Evolutionary conservation across 2,797 vertebrate species (phyloP).

Genomic region (Coregonus ussuriensis): DNA sequence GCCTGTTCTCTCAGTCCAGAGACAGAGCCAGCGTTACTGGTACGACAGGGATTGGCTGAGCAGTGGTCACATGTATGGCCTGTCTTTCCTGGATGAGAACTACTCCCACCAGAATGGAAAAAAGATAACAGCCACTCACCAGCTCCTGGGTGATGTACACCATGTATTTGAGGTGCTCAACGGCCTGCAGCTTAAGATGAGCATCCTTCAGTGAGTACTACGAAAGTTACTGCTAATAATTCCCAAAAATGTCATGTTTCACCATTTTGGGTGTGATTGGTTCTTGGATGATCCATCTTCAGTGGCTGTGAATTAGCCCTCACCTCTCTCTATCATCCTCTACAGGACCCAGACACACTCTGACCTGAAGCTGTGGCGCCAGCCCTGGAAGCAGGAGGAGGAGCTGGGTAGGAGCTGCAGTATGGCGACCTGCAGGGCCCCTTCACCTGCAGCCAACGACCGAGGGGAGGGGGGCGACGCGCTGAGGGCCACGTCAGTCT

Average conservation of each 20-base stretch:
- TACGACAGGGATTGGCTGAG: constrained; percentile 91
- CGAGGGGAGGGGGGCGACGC: constrained; percentile 3
- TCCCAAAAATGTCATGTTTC: background rate
- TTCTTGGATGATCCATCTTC: background rate
- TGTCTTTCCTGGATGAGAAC: constrained; percentile 92
- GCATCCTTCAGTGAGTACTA: constrained; percentile 87
- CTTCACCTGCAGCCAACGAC: constrained; percentile 26
- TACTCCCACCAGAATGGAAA: constrained; percentile 92
- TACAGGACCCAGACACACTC: constrained; percentile 87
- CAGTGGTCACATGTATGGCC: constrained; percentile 91
- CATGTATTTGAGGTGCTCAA: constrained; percentile 87
- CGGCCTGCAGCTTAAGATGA: constrained; percentile 92
- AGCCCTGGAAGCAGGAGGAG: constrained; percentile 88
- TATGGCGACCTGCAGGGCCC: constrained; percentile 35
- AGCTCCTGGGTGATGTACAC: constrained; percentile 88
- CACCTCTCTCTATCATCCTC: constrained; percentile 2
- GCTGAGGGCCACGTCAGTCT: constrained; percentile 68
- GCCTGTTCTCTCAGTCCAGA: constrained; percentile 77
- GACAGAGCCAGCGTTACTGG: constrained; percentile 86
- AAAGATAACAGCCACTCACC: constrained; percentile 89
- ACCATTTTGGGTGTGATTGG: background rate
- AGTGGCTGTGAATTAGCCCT: background rate
- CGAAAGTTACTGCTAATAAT: background rate
- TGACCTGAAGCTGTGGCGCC: constrained; percentile 91
- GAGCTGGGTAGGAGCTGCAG: constrained; percentile 66